phyloP scores from a whole-genome alignment of 2,888 invertebrate genomes.

The Cremastobaeus sp. region DNA sequence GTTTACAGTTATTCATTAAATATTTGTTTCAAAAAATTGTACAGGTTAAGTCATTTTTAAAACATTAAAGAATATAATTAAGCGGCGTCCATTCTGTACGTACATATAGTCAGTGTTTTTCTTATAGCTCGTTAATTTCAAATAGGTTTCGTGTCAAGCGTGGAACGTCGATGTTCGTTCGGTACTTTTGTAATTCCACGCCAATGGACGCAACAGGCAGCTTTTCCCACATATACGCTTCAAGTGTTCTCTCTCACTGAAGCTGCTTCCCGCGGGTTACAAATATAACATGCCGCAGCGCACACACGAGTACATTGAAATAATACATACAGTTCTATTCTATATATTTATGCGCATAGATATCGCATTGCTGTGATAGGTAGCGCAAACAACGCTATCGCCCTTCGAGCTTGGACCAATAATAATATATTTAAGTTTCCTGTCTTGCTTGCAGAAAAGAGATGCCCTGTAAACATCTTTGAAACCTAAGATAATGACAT shows the following conservation, averaged over 20 bases:
- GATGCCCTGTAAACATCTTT: conserved; percentile 51
- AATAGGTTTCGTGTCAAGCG: conserved; percentile 63
- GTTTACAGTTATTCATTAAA: too few relatives aligned
- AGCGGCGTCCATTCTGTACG: too few relatives aligned
- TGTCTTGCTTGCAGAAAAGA: conserved; percentile 34
- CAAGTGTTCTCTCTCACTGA: conserved; percentile 53
- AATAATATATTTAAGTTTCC: conserved; percentile 56
- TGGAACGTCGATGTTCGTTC: conserved; percentile 61
- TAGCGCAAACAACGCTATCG: conserved; percentile 57
- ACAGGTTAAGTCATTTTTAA: too few relatives aligned
- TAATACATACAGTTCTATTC: conserved; percentile 56
- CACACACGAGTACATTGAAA: conserved; percentile 41
- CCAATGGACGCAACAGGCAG: conserved; percentile 73
- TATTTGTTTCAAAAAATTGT: too few relatives aligned
- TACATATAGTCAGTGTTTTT: conserved; percentile 60
- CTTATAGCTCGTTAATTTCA: conserved; percentile 67
- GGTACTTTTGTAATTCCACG: conserved; percentile 73
- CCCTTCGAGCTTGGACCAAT: conserved; percentile 59
- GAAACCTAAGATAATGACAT: conserved; percentile 16
- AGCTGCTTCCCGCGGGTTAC: conserved; percentile 56
- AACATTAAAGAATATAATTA: too few relatives aligned
- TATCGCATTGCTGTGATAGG: conserved; percentile 62
- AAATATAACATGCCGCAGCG: conserved; percentile 48
- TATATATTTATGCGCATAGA: conserved; percentile 63
- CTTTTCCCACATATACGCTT: conserved; percentile 69